Percentiles rank a stretch among this genome's conserved stretches.
Evolutionary conservation across 2,797 vertebrate species (phyloP).

Genomic region (Ctenopoma multispine): DNA sequence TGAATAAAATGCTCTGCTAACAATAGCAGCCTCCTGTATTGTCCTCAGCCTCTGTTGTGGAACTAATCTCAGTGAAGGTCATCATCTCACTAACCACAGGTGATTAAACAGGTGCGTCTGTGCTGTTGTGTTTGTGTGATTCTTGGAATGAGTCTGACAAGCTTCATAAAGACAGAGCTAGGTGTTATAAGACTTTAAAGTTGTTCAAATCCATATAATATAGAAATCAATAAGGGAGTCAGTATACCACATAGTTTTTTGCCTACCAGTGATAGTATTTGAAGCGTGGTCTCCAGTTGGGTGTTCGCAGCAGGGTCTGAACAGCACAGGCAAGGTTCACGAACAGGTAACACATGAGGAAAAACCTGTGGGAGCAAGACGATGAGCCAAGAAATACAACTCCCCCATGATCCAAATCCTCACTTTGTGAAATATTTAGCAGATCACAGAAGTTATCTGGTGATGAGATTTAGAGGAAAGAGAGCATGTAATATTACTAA

Average conservation of each 20-base stretch:
- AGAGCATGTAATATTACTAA: not conserved
- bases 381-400: not conserved
- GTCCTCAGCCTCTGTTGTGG: constrained; percentile 22
- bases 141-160: not conserved
- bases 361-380: constrained; percentile 87
- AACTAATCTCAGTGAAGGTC: constrained; percentile 40
- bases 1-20: constrained; percentile 27
- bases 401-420: constrained; percentile 21
- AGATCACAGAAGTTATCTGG: constrained; percentile 23
- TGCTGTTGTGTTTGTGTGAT: not conserved
- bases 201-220: too few relatives aligned
- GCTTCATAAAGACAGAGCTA: not conserved
- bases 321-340: constrained; percentile 96
- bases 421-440: constrained; percentile 8
- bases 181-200: not conserved
- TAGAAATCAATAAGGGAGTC: too few relatives aligned
- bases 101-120: constrained; percentile 2
- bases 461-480: constrained; percentile 28
- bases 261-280: constrained; percentile 92
- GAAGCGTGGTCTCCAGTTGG: constrained; percentile 97
- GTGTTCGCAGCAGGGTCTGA: constrained; percentile 93
- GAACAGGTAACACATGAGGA: constrained; percentile 98
- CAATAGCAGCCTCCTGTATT: constrained; percentile 22
- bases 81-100: constrained; percentile 8
- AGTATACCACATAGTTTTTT: not conserved